Evolutionary conservation across 2,113 vertebrate species (phyloP), one percentile per base, ranked within the genome.

Genomic region (Cettia cetti): DNA sequence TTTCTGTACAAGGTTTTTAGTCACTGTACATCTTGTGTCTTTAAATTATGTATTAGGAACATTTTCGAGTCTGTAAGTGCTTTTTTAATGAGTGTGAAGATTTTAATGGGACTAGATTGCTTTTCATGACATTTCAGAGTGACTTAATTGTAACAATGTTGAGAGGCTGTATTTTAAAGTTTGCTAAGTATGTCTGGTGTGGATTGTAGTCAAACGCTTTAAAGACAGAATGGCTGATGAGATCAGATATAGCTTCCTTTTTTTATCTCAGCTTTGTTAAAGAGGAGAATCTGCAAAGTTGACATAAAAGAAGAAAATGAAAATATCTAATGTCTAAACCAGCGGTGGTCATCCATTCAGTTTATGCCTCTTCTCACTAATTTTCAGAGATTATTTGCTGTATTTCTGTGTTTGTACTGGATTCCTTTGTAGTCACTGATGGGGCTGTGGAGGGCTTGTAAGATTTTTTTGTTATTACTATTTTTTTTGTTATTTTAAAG

Each of bases 11-110:
- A 90, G 92, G 97, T 97, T 98, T 98, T 98, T 97, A 98, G 97
- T 98, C 97, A 97, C 97, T 97, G 97, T 98, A 98, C 97, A 98
- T 98, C 98, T 97, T 98, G 97, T 97, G 98, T 98, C 97, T 98
- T 98, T 98, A 98, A 99, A 98, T 99, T 98, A 98, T 98, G 97
- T 97, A 99, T 98, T 98, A 98, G 97, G 98, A 98, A 98, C 98
- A 97, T 98, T 98, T 98, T 98, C 97, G 88, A 98, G 97, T 97
- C 97, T 98, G 97, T 98, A 98, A 98, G 98, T 98, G 98, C 98
- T 98, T 98, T 98, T 98, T 98, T 98, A 98, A 99, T 99, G 98
- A 97, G 96, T 98, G 98, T 98, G 98, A 98, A 98, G 98, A 98
- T 98, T 98, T 98, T 99, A 98, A 98, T 98, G 98, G 98, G 97